Conservation (phyloP, 1,140 invertebrate species). For the Zelostemma sp. region DNA sequence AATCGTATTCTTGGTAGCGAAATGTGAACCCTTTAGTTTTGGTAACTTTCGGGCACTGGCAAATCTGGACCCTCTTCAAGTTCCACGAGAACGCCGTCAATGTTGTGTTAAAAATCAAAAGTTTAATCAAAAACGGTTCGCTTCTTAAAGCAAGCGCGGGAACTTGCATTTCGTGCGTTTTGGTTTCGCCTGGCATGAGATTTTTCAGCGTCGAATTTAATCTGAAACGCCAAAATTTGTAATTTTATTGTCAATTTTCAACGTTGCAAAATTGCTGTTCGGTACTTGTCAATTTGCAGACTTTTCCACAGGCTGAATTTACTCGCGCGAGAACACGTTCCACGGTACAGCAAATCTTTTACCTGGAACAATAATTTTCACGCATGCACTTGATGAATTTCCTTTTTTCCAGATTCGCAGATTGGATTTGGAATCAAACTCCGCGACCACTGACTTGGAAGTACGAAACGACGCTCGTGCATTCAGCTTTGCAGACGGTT, state of each 20-base stretch:
- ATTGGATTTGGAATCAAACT: no score
- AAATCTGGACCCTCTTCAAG: constrained; percentile 43
- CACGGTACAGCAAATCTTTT: constrained; percentile 48
- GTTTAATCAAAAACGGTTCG: constrained; percentile 42
- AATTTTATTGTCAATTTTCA: constrained; percentile 5
- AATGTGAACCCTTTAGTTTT: constrained; percentile 30
- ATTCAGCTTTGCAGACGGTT: constrained; percentile 47
- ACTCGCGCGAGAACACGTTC: constrained; percentile 27
- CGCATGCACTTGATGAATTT: constrained; percentile 7
- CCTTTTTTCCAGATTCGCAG: no score
- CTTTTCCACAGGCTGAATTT: constrained; percentile 48
- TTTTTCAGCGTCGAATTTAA: constrained; percentile 46
- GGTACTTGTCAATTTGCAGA: constrained; percentile 51
- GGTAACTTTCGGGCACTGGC: constrained; percentile 40
- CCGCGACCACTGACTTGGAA: constrained; percentile 54
- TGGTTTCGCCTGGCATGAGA: constrained; percentile 33
- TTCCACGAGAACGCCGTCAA: constrained; percentile 27
- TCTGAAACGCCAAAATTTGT: constrained; percentile 34
- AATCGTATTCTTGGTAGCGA: constrained; percentile 29
- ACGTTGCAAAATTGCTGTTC: no score
- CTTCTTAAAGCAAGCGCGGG: constrained; percentile 30
- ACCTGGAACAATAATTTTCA: constrained; percentile 35
- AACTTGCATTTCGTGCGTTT: constrained; percentile 31
- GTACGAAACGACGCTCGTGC: constrained; percentile 49
- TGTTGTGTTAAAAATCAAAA: constrained; percentile 47